Conservation (phyloP, 2,888 invertebrate genomes). For the Petrophora chlorosata region DNA sequence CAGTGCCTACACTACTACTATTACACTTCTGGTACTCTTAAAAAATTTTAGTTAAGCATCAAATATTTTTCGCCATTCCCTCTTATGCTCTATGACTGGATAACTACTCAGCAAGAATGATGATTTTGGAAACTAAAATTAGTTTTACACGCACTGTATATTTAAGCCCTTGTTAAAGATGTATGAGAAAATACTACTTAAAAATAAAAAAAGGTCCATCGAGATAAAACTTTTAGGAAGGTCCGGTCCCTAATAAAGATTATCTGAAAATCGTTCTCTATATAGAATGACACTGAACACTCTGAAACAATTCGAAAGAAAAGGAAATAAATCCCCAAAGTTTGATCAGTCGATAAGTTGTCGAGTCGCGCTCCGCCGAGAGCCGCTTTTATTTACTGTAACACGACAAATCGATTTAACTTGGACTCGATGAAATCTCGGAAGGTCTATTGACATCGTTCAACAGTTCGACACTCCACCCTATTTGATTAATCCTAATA, state of each 20-base stretch:
- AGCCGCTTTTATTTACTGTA: conserved; percentile 4
- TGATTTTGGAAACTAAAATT: neutral
- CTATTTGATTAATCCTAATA: conserved; percentile 24
- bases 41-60: no score
- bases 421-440: conserved; percentile 14
- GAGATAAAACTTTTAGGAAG: conserved; percentile 8
- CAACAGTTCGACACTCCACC: conserved; percentile 21
- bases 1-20: no score
- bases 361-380: conserved; percentile 5
- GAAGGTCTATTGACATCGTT: conserved; percentile 10
- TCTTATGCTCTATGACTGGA: no score
- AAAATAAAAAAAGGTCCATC: neutral
- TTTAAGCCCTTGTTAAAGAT: neutral
- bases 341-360: conserved; percentile 23
- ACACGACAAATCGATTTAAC: conserved; percentile 25
- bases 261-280: conserved; percentile 25
- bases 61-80: no score
- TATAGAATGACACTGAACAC: conserved; percentile 10
- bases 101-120: no score
- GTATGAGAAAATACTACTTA: neutral
- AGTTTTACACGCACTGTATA: neutral
- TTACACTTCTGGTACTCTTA: no score
- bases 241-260: conserved; percentile 20
- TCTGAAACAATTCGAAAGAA: conserved; percentile 19
- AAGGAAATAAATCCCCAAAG: conserved; percentile 24